Conservation (phyloP, 1,140 invertebrate species). For the Dreissena rostriformis region DNA sequence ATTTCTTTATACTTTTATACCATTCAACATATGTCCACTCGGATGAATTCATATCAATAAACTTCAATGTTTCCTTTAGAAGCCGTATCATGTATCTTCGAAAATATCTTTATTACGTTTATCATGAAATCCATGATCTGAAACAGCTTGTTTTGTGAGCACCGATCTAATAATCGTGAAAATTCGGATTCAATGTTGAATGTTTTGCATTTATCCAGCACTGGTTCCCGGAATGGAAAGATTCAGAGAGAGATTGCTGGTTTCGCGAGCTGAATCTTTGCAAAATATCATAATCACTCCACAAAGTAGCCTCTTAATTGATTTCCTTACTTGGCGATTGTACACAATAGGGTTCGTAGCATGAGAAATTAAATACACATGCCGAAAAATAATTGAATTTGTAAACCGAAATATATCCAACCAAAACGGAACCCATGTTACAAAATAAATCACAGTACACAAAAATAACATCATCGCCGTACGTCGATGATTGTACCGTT, state of each 20-base stretch:
- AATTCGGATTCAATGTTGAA: no score
- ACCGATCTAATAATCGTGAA: no score
- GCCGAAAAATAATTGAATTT: conserved; percentile 66
- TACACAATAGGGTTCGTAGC: conserved; percentile 74
- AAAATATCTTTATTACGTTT: no score
- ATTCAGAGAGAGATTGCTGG: not conserved
- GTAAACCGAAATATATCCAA: no score
- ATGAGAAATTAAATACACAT: conserved; percentile 71
- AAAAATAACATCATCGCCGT: conserved; percentile 74
- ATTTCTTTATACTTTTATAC: no score
- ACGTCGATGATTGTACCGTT: conserved; percentile 55
- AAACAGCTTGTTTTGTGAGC: no score
- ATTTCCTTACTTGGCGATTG: conserved; percentile 62
- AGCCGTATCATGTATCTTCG: no score
- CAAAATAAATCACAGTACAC: conserved; percentile 71
- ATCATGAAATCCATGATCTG: no score
- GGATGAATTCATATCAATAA: no score
- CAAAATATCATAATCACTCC: not conserved
- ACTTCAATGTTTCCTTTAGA: no score
- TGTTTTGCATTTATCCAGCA: not conserved
- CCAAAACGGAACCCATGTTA: conserved; percentile 73
- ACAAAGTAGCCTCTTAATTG: not conserved
- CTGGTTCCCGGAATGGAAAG: conserved; percentile 12
- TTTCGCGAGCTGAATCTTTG: not conserved
- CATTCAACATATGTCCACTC: no score